Evolutionary conservation across 2,113 vertebrate genomes (phyloP).

Genomic region (Oxyruncus cristatus): DNA sequence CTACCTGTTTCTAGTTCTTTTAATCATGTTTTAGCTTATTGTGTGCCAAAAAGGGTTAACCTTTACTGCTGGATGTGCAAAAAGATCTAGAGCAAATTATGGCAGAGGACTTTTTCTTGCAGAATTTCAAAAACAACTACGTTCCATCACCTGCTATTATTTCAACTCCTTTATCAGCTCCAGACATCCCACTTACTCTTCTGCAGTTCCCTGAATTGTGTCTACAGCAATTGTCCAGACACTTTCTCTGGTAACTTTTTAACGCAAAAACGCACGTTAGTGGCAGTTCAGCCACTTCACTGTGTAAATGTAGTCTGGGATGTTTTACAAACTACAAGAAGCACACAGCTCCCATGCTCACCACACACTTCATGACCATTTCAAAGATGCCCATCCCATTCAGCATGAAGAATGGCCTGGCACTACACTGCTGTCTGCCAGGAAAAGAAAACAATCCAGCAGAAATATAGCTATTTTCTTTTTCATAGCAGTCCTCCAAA

Average conservation of each 20-base stretch:
- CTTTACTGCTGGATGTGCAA: neutral
- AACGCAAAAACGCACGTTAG: neutral
- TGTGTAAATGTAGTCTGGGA: neutral
- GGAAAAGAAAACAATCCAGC: neutral
- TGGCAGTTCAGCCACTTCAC: neutral
- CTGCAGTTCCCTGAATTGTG: neutral
- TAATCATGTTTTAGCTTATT: neutral
- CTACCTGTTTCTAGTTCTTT: neutral
- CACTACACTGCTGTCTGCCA: neutral
- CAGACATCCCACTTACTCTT: neutral
- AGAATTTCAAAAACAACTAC: neutral
- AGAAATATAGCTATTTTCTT: neutral
- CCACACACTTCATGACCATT: neutral
- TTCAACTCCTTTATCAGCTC: constrained; percentile 14
- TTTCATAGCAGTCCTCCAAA: neutral
- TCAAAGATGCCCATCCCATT: neutral
- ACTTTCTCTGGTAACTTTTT: neutral
- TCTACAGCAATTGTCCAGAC: neutral
- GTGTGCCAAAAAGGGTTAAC: neutral
- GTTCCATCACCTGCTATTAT: neutral
- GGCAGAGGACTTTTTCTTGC: neutral
- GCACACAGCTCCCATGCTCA: neutral
- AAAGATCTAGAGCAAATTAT: neutral
- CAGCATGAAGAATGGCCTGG: neutral
- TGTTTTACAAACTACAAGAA: neutral